phyloP scores from a whole-genome alignment of 2,797 vertebrate species.

The Onychomys torridus region DNA sequence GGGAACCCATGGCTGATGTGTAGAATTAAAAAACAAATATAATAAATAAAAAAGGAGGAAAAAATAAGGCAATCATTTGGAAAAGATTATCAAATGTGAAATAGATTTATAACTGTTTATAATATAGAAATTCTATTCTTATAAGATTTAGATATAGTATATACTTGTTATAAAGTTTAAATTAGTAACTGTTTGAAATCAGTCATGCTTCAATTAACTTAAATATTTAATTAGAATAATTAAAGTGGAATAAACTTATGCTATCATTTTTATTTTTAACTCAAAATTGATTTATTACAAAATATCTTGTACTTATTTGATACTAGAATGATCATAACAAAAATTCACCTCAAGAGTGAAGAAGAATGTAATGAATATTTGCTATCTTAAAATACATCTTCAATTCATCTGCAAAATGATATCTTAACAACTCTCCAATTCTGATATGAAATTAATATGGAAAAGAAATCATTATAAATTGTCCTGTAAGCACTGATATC shows the following conservation, averaged over 20 bases:
- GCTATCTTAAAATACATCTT: neutral
- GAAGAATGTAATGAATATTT: neutral
- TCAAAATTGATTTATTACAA: neutral
- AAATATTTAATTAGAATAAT: constrained; percentile 24
- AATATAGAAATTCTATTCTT: neutral
- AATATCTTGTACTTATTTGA: neutral
- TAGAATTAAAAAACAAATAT: too few species aligned
- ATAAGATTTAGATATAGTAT: neutral
- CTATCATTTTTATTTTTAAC: neutral
- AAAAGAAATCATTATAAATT: neutral
- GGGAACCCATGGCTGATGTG: too few species aligned
- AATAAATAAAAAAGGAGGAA: too few species aligned
- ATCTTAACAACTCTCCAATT: neutral
- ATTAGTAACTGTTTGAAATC: neutral
- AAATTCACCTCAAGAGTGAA: neutral
- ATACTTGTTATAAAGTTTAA: neutral
- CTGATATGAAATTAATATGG: neutral
- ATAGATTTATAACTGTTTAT: neutral
- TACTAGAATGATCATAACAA: constrained; percentile 10
- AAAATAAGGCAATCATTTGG: neutral
- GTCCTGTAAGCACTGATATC: neutral
- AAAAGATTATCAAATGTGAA: neutral
- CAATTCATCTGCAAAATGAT: neutral
- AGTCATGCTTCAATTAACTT: neutral
- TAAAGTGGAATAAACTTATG: neutral